phyloP scores from a whole-genome alignment of 1,140 invertebrate genomes.

The Formica selysi region DNA sequence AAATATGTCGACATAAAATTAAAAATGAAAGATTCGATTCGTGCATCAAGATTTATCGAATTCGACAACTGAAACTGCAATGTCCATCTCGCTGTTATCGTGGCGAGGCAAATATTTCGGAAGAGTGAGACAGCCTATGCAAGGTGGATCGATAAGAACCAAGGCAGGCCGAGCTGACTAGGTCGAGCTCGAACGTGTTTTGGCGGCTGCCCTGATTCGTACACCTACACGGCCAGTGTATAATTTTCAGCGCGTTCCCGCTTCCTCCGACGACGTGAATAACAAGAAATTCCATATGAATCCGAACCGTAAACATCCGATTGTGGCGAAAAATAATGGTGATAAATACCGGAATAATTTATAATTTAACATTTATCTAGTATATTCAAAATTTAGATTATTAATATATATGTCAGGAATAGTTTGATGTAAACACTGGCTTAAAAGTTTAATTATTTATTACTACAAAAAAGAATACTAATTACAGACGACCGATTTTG shows the following conservation, averaged over 20 bases:
- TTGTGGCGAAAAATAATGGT: neutral
- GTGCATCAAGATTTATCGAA: neutral
- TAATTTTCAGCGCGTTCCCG: constrained; percentile 29
- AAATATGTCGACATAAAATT: neutral
- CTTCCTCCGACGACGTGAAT: neutral
- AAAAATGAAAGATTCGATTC: constrained; percentile 21
- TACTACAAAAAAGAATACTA: neutral
- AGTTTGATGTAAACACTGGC: neutral
- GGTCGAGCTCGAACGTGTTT: constrained; percentile 59
- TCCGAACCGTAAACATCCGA: constrained; percentile 23
- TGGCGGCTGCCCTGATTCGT: constrained; percentile 48
- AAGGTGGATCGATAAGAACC: constrained; percentile 60
- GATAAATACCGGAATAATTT: neutral
- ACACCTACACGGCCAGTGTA: constrained; percentile 24
- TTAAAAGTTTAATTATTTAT: neutral
- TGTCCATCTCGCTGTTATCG: constrained; percentile 45
- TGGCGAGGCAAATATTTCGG: constrained; percentile 46
- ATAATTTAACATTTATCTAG: constrained; percentile 18
- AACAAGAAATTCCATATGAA: constrained; percentile 1
- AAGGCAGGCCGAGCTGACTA: constrained; percentile 59
- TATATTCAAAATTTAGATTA: neutral
- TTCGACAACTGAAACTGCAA: constrained; percentile 6
- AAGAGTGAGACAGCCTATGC: constrained; percentile 55
- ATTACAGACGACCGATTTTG: neutral
- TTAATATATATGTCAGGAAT: neutral